Conservation (phyloP, 2,888 invertebrate genomes). For the Anaspis maculata region DNA sequence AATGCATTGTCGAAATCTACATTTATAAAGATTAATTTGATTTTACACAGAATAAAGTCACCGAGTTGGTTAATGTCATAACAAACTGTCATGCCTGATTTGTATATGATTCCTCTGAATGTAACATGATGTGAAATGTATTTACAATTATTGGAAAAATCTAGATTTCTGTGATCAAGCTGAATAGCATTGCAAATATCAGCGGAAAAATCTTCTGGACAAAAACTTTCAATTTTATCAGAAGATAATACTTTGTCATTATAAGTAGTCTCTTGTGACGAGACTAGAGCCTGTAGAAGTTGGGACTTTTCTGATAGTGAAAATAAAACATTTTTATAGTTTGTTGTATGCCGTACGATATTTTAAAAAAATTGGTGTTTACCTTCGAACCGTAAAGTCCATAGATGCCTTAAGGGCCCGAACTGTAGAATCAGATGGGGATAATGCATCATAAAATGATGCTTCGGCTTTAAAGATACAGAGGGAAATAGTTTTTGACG, state of each 20-base stretch:
- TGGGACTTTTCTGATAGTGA: slow-evolving; percentile 11
- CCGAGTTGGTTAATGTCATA: not conserved
- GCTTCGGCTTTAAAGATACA: slow-evolving; percentile 17
- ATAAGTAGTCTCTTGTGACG: not conserved
- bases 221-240: not conserved
- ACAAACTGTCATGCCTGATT: too few relatives aligned
- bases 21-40: not conserved
- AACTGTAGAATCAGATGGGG: slow-evolving; percentile 15
- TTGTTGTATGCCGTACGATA: slow-evolving; percentile 7
- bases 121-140: too few relatives aligned
- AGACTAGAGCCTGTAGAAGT: slow-evolving; percentile 5
- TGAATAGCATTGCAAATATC: too few relatives aligned
- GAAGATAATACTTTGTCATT: not conserved
- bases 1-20: not conserved
- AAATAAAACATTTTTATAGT: slow-evolving; percentile 12
- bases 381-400: slow-evolving; percentile 20
- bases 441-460: slow-evolving; percentile 22
- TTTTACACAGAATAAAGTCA: not conserved
- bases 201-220: not conserved
- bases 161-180: too few relatives aligned
- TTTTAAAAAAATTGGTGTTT: slow-evolving; percentile 18
- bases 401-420: slow-evolving; percentile 17
- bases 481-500: slow-evolving; percentile 5
- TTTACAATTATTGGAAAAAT: too few relatives aligned
- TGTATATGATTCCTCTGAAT: too few relatives aligned